A percentile compares a stretch with the other conserved stretches of the same genome.
phyloP scores from a whole-genome alignment of 1,140 invertebrate species.

The Brachionus angularis region DNA sequence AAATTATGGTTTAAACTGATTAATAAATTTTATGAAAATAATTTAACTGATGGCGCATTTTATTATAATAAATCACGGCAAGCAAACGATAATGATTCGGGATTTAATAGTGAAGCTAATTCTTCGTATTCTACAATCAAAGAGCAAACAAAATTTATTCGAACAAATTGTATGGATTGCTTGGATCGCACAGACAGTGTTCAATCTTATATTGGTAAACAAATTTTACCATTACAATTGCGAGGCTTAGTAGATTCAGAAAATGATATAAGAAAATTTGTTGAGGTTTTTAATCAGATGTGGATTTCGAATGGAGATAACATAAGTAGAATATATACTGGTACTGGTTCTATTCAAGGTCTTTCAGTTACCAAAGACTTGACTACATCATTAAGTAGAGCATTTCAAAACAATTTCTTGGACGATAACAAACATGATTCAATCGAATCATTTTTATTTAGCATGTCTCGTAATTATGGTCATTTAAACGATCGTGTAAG shows the following conservation, averaged over 20 bases:
- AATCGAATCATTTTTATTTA: slow-evolving; percentile 63
- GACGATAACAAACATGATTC: slow-evolving; percentile 98
- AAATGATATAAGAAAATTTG: background rate
- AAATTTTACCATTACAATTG: slow-evolving; percentile 7
- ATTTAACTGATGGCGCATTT: background rate
- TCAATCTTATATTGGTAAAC: slow-evolving; percentile 60
- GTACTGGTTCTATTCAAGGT: slow-evolving; percentile 80
- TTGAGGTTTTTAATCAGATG: slow-evolving; percentile 80
- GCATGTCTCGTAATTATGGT: slow-evolving; percentile 5
- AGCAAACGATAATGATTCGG: background rate
- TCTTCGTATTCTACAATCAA: background rate
- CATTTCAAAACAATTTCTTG: slow-evolving; percentile 96
- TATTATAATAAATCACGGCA: background rate
- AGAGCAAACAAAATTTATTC: slow-evolving; percentile 79
- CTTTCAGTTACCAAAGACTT: slow-evolving; percentile 71
- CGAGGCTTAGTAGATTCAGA: slow-evolving; percentile 11
- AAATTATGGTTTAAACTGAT: slow-evolving; percentile 9
- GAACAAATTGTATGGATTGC: slow-evolving; percentile 97
- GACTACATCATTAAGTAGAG: slow-evolving; percentile 88
- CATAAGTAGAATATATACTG: slow-evolving; percentile 97
- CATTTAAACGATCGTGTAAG: slow-evolving; percentile 8
- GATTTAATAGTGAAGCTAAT: no score
- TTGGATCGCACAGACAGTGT: slow-evolving; percentile 95
- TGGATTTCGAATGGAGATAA: slow-evolving; percentile 99
- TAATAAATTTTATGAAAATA: background rate